Base-by-base conservation (phyloP, 1,140 invertebrate species). In the Onthophagus taurus region DNA sequence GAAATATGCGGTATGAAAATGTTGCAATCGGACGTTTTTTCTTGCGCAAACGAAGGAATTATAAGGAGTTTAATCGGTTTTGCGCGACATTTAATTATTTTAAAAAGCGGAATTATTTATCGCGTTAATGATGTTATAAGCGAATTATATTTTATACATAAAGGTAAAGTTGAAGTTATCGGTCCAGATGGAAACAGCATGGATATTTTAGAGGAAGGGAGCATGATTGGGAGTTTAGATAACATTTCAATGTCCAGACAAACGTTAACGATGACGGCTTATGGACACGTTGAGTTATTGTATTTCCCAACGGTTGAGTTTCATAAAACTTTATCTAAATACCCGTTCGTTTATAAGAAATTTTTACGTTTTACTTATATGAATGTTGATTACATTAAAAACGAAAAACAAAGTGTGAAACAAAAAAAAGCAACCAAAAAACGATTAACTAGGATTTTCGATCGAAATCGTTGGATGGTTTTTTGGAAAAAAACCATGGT, bases 141-240 rank as follows among this genome's bases (percentile, higher is more conserved):
- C 4, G 14, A 42, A 3, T 41, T 53, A 9, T 53, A 31, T 38
- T 43, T 45, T 24, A 16, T 50, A n/a, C 26, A 42, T n/a, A 47
- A 50, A 21, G 51, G 48, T 23, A 37, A 37, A 26, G 45, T 53
- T 14, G 51, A 53, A 34, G 51, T 53, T 1, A 30, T 53, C 2
- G 51, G 51, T 8, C 45, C 51, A 2, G 51, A 53, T 30, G 8
- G 26, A 12, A 53, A 47, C 16, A 18, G 36, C n/a, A 29, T 50
- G 9, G 9, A 35, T 8, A 41, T 44, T 11, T 18, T 53, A 16
- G 14, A 5, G 7, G 20, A 31, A 16, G 51, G 51, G 7, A 50
- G 48, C 23, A 16, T 53, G 8, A 50, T 53, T 30, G 51, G 51
- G 11, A 50, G 44, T 42, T 42, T 53, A 13, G 48, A 53, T 34